Evolutionary conservation across 2,888 invertebrate species (phyloP), one percentile per base, ranked within the genome.

Genomic region (Synergus gifuensis): DNA sequence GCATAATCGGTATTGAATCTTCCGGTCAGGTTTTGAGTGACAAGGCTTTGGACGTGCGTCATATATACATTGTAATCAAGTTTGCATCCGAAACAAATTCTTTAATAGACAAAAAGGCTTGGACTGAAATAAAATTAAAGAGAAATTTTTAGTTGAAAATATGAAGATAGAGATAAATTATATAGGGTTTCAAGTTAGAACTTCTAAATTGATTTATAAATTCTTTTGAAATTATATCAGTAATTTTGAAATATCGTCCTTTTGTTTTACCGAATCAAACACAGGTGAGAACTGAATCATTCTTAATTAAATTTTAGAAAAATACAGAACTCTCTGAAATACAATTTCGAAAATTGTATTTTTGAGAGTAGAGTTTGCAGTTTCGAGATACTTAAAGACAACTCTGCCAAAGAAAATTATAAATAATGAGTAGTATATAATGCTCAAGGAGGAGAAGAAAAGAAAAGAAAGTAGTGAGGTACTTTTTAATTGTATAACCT

Each of bases 11-110:
- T 66, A 64, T 67, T 44, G 12, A 69, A 69, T 69, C 69, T 69
- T 69, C 69, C 49, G 69, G 69, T 67, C 22, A 44, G 67, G 67
- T 69, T 69, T 69, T 44, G 16, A 69, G 46, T 69, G 69, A 69
- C 69, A 46, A 69, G 46, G 46, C 67, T 67, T 67, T 67, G 22
- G 46, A 46, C 44, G 46, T 67, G 54, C 54, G 44, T 69, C 69
- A 69, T n/a, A 18, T 44, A 42, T 22, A 67, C 69, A 46, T 69
- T 73, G 49, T 36, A 73, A 73, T 73, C n/a, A 36, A 9, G 14
- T 44, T 18, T 67, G 44, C 67, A 46, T 67, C 44, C 16, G 1
- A 54, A 36, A 54, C 36, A 36, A 54, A 73, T 73, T 73, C 36
- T 73, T 73, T 36, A 36, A 28, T 36, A 16, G 16, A 28, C 49